These are phyloP conservation scores for Plectropomus leopardus DNA, from an alignment of 2,113 vertebrate genomes.

Conservation along the genomic window DNA sequence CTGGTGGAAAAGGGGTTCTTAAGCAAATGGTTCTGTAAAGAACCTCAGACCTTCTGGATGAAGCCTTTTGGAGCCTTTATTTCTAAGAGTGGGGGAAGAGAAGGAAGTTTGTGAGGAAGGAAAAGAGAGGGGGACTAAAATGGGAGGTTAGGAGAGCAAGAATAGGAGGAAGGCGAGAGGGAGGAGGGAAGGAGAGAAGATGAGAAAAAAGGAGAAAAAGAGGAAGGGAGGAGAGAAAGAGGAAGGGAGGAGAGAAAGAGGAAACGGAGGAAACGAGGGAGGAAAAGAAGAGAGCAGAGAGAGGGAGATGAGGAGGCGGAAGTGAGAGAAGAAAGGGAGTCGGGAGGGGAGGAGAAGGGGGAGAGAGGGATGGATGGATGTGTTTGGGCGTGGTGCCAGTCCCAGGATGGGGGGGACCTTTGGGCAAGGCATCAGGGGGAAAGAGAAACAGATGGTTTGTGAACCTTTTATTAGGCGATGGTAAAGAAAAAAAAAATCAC, in stretches of 20 bases:
- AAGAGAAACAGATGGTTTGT: slow-evolving; percentile 98
- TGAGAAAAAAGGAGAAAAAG: background rate
- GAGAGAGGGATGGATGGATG: slow-evolving; percentile 52
- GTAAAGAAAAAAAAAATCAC: slow-evolving; percentile 30
- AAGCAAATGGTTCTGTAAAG: too few relatives aligned
- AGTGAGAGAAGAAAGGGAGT: slow-evolving; percentile 11
- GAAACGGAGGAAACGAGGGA: background rate
- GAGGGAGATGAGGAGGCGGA: slow-evolving; percentile 27
- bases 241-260: too few relatives aligned
- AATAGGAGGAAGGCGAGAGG: background rate
- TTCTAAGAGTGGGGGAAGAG: background rate
- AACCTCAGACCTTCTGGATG: too few relatives aligned
- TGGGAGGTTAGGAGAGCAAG: background rate
- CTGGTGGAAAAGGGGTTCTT: too few relatives aligned
- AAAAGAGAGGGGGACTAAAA: slow-evolving; percentile 14
- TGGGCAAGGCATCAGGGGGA: slow-evolving; percentile 96
- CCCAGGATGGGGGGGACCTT: slow-evolving; percentile 94
- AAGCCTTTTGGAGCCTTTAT: too few relatives aligned
- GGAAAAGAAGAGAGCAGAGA: background rate
- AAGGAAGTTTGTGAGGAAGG: slow-evolving; percentile 44
- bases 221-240: too few relatives aligned
- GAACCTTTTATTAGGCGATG: slow-evolving; percentile 96
- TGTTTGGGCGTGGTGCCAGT: slow-evolving; percentile 90
- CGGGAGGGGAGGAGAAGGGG: background rate
- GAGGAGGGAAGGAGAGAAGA: too few relatives aligned